These are phyloP conservation scores for Lipotes vexillifer DNA, from an alignment of 2,113 vertebrate species.

Conservation along the genomic window DNA sequence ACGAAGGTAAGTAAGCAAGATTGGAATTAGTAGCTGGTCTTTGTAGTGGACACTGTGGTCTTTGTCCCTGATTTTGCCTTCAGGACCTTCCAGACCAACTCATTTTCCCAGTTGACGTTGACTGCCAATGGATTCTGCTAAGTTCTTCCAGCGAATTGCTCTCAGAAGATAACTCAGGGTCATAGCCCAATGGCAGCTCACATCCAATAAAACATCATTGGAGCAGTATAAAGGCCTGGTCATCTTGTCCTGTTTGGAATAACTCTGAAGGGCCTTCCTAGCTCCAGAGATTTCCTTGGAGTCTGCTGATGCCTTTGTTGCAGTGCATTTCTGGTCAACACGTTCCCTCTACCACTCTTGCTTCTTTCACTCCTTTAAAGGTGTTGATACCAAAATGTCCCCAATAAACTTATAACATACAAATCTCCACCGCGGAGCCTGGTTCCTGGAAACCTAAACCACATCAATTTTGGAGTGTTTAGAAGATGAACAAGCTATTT, in stretches of 20 bases:
- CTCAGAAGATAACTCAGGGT: neutral
- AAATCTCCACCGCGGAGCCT: neutral
- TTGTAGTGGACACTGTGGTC: neutral
- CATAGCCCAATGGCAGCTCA: neutral
- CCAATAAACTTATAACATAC: accelerated
- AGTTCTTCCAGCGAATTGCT: neutral
- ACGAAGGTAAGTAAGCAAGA: neutral
- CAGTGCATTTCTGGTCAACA: neutral
- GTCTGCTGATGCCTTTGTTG: neutral
- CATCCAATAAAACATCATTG: no score
- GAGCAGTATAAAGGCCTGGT: neutral
- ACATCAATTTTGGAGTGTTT: neutral
- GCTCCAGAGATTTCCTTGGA: neutral
- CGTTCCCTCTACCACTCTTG: accelerated
- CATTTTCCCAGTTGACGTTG: neutral
- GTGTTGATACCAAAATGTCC: neutral
- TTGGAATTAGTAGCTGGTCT: neutral
- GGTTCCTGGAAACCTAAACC: neutral
- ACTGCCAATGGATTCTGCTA: no score
- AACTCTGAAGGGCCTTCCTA: neutral
- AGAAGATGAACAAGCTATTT: neutral
- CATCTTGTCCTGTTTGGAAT: neutral
- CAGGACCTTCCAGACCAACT: neutral
- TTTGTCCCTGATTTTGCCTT: neutral
- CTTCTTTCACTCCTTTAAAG: neutral